Conservation (phyloP, 2,797 vertebrate species). For the Hypotaenidia philippensis region DNA sequence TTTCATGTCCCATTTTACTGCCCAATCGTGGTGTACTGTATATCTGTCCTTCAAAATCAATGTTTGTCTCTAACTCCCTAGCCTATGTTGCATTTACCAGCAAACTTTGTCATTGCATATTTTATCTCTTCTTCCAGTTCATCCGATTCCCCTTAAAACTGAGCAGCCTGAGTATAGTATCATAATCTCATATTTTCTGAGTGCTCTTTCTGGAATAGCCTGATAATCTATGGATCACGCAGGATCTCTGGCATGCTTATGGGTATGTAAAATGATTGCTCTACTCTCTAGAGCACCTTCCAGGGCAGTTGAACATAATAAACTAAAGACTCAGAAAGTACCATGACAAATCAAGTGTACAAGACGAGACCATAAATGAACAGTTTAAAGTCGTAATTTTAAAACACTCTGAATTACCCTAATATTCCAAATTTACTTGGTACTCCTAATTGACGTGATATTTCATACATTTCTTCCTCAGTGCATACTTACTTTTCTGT, state of each 20-base stretch:
- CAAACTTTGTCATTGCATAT: background rate
- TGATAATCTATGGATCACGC: background rate
- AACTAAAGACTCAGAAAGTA: background rate
- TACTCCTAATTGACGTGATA: background rate
- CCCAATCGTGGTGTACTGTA: background rate
- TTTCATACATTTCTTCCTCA: background rate
- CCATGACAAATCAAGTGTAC: background rate
- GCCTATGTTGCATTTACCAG: background rate
- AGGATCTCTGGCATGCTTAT: background rate
- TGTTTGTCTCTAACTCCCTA: background rate
- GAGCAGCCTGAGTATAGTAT: background rate
- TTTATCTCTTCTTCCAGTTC: background rate
- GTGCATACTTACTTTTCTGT: background rate
- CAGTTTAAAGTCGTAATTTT: background rate
- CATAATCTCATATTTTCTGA: background rate
- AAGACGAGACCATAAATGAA: background rate
- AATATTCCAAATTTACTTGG: background rate
- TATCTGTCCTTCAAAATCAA: background rate
- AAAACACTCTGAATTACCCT: background rate
- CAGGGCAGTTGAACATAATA: background rate
- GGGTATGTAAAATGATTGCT: background rate
- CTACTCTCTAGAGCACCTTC: background rate
- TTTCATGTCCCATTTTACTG: background rate
- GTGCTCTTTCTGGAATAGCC: background rate
- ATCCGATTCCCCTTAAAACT: background rate